These are phyloP conservation scores for Watsonalla cultraria DNA, from an alignment of 2,888 invertebrate species.

Conservation along the genomic window DNA sequence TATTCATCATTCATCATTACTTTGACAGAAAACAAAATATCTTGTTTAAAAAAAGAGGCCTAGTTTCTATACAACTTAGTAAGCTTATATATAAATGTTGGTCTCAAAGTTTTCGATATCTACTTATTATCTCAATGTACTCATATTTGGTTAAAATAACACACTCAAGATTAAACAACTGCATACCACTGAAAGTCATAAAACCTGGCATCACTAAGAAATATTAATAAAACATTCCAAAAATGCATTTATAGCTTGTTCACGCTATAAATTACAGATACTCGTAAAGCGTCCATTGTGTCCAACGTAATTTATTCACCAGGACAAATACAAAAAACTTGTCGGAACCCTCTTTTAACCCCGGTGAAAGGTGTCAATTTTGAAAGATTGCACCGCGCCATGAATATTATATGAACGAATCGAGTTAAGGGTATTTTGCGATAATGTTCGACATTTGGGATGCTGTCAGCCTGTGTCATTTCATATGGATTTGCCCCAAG, in stretches of 20 bases:
- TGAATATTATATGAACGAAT: constrained; percentile 78
- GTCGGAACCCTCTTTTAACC: constrained; percentile 50
- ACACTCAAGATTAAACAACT: too few species aligned
- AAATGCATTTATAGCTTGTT: constrained; percentile 24
- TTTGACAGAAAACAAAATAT: too few species aligned
- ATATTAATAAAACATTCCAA: constrained; percentile 4
- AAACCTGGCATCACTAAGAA: neutral
- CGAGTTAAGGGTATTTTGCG: constrained; percentile 76
- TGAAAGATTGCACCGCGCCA: constrained; percentile 77
- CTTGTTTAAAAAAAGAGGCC: too few species aligned
- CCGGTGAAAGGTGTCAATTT: constrained; percentile 75
- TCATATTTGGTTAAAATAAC: too few species aligned
- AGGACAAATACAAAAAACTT: constrained; percentile 70
- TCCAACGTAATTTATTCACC: constrained; percentile 72
- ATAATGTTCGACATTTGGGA: constrained; percentile 71
- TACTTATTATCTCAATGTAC: too few species aligned
- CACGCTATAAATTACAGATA: constrained; percentile 46
- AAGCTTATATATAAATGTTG: too few species aligned
- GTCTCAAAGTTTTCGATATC: too few species aligned
- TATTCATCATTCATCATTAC: too few species aligned
- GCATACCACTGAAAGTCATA: neutral
- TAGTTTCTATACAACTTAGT: too few species aligned
- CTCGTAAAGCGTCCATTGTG: constrained; percentile 48
- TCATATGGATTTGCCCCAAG: constrained; percentile 74
- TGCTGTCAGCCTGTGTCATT: constrained; percentile 77